A percentile compares a stretch with the other conserved stretches of the same genome.
phyloP scores from a whole-genome alignment of 2,888 invertebrate species.

The Julus scanicus region DNA sequence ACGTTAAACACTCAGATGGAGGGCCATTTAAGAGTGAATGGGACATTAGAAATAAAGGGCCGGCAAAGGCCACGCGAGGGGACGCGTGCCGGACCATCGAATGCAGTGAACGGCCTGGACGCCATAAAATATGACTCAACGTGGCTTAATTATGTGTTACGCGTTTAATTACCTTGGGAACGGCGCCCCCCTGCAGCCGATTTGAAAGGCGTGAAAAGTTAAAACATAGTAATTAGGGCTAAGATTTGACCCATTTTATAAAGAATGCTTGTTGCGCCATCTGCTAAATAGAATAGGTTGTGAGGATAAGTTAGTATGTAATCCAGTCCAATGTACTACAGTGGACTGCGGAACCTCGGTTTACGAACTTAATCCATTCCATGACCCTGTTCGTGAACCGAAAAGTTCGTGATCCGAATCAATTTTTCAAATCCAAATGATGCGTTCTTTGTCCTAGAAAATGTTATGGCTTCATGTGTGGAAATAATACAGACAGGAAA shows the following conservation, averaged over 20 bases:
- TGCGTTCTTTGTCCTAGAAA: too few relatives aligned
- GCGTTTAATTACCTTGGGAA: neutral
- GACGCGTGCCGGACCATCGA: neutral
- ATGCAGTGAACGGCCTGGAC: neutral
- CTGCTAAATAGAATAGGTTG: too few relatives aligned
- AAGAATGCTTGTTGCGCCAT: neutral
- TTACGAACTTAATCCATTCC: too few relatives aligned
- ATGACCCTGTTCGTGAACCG: too few relatives aligned
- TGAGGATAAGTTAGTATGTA: too few relatives aligned
- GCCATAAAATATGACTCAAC: neutral
- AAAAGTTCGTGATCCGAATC: too few relatives aligned
- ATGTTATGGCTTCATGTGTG: too few relatives aligned
- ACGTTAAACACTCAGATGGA: slow-evolving; percentile 41
- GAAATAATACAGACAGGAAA: too few relatives aligned
- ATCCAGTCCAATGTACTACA: too few relatives aligned
- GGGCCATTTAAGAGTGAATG: slow-evolving; percentile 8
- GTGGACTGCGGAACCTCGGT: too few relatives aligned
- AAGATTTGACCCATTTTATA: neutral
- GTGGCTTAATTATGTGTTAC: neutral
- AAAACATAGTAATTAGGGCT: neutral
- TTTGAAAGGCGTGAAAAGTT: neutral
- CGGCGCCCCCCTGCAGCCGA: neutral
- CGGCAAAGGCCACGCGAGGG: neutral
- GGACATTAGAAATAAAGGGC: neutral
- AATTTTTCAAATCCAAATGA: too few relatives aligned